phyloP scores from a whole-genome alignment of 2,113 vertebrate genomes.

The Chamaea fasciata region DNA sequence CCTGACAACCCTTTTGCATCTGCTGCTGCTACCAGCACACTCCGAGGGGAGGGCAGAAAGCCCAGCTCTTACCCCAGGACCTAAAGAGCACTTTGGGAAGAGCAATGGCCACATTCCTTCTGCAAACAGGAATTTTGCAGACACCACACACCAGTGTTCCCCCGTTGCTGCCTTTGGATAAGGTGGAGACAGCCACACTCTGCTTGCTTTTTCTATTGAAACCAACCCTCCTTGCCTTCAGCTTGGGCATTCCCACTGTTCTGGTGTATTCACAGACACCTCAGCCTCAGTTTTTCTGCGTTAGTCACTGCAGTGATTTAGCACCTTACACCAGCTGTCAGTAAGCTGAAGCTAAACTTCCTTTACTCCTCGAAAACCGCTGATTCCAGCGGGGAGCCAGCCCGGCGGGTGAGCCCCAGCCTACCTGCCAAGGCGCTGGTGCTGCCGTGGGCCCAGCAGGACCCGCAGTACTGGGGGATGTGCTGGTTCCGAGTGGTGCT shows the following conservation, averaged over 20 bases:
- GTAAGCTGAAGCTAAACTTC: neutral
- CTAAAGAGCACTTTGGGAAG: neutral
- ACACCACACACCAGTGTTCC: rapidly evolving
- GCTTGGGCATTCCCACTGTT: neutral
- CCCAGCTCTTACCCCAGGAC: neutral
- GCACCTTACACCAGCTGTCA: neutral
- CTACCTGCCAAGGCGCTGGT: slow-evolving; percentile 93
- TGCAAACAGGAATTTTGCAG: neutral
- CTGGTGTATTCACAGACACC: rapidly evolving
- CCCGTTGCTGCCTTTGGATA: rapidly evolving
- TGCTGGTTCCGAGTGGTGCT: slow-evolving; percentile 95
- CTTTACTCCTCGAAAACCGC: rapidly evolving
- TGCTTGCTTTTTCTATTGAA: rapidly evolving
- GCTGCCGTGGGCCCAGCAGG: slow-evolving; percentile 96
- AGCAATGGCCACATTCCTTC: neutral
- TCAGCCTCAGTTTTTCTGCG: rapidly evolving
- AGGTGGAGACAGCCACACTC: neutral
- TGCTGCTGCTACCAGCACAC: neutral
- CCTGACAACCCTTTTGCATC: rapidly evolving
- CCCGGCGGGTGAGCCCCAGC: rapidly evolving
- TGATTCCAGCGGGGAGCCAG: neutral
- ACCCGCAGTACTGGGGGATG: slow-evolving; percentile 97
- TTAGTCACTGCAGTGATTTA: too few species aligned
- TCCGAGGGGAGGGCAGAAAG: neutral
- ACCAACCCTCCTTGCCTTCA: neutral